A percentile compares a stretch with the other conserved stretches of the same genome.
Conservation (phyloP, 2,888 invertebrate genomes). For the Allophyes oxyacanthae region DNA sequence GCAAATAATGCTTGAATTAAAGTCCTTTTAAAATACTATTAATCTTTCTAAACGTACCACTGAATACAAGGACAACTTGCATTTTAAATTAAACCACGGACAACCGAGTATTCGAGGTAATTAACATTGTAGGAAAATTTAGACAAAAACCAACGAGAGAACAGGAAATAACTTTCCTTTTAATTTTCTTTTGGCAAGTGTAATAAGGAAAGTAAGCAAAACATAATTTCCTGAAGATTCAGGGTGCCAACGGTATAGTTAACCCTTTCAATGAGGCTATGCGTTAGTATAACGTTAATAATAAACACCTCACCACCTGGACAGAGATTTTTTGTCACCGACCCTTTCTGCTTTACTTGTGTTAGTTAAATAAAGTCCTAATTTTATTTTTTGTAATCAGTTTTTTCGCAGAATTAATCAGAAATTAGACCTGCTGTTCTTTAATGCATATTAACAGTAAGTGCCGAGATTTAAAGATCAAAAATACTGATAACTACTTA, state of each 20-base stretch:
- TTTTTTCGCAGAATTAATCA: too few species aligned
- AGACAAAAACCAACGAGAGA: not conserved
- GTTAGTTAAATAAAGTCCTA: too few species aligned
- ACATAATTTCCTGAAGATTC: conserved; percentile 14
- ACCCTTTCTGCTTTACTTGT: too few species aligned
- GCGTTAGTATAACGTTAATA: conserved; percentile 8
- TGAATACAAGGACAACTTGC: conserved; percentile 3
- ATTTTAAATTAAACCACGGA: conserved; percentile 6
- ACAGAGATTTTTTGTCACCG: not conserved
- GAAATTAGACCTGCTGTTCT: too few species aligned
- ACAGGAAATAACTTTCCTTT: conserved; percentile 14
- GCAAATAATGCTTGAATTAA: conserved; percentile 10
- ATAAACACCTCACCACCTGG: conserved; percentile 13
- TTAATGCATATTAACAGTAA: too few species aligned
- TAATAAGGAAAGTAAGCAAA: conserved; percentile 22
- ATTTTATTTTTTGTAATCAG: too few species aligned
- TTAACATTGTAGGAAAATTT: conserved; percentile 17
- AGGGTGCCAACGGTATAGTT: conserved; percentile 5
- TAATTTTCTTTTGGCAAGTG: conserved; percentile 22
- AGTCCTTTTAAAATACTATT: conserved; percentile 16
- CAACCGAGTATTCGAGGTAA: conserved; percentile 21
- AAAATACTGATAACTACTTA: too few species aligned
- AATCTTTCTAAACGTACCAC: conserved; percentile 6
- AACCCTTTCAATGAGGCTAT: conserved; percentile 18
- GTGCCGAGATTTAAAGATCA: too few species aligned